Evolutionary conservation across 2,797 vertebrate genomes (phyloP), one percentile per base, ranked within the genome.

Genomic region (Chloroceryle inda): DNA sequence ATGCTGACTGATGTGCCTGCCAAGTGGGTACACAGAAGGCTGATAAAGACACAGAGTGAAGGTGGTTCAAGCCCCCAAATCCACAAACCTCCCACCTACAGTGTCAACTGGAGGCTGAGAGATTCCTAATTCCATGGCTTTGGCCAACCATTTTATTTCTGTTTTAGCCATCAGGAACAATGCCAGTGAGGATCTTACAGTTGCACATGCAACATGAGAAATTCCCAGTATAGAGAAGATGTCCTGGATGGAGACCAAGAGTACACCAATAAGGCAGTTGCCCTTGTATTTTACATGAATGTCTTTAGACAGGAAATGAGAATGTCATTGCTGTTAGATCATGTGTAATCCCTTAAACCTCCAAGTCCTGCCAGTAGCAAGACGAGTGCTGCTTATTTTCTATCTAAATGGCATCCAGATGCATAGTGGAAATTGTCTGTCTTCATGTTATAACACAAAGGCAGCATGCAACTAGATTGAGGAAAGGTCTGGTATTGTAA

Each of bases 31-130:
- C 19, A 13, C 6, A 35, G 53, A 23, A 84, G 33, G 29, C 45
- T 77, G 49, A n/a, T n/a, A 45, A 26, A 47, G 26, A 22, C 52
- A 35, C 15, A 53, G 58, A 9, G 0, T 0, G 0, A 45, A 79
- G n/a, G 37, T 7, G 10, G 44, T 33, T 83, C 18, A 22, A 78
- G 49, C 21, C 20, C 14, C 10, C 37, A 50, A 2, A 29, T 44
- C 67, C 40, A 38, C 17, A 38, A 38, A 49, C 10, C 9, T 73
- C 26, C 45, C 26, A 55, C 27, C 20, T 77, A 27, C 38, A 33
- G 35, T 33, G 11, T 31, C 27, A 1, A 21, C 7, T 40, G 33
- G 20, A 47, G 9, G 13, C 53, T 26, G n/a, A 27, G 33, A 52
- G 10, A 35, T 17, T 80, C 38, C 6, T 11, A 26, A 18, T 53